Conservation (phyloP, 2,888 invertebrate species). For the Chamaedrilus cognettii region DNA sequence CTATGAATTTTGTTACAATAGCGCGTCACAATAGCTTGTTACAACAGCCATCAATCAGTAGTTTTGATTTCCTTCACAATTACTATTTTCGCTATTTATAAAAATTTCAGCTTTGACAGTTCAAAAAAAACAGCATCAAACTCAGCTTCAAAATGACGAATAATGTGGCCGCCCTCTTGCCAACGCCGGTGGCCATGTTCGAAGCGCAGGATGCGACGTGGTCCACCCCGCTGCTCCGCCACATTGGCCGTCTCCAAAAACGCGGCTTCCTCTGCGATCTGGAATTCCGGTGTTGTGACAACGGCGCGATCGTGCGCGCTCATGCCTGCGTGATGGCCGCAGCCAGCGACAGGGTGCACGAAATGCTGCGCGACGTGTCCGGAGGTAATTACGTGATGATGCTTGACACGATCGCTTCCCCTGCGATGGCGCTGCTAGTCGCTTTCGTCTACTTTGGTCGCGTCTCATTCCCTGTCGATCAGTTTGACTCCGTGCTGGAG, state of each 20-base stretch:
- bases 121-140: too few species aligned
- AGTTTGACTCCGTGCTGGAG: constrained; percentile 1
- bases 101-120: too few species aligned
- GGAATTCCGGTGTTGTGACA: constrained; percentile 2
- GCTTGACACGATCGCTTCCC: constrained; percentile 9
- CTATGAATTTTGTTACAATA: too few species aligned
- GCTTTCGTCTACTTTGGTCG: constrained; percentile 12
- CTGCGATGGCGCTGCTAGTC: not conserved
- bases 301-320: constrained; percentile 12
- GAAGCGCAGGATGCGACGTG: not conserved
- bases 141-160: too few species aligned
- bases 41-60: too few species aligned
- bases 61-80: too few species aligned
- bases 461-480: not conserved
- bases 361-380: not conserved
- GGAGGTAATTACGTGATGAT: not conserved
- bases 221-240: not conserved
- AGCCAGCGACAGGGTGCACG: constrained; percentile 10
- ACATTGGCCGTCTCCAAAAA: constrained; percentile 12
- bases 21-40: too few species aligned
- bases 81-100: too few species aligned
- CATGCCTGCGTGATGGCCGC: constrained; percentile 21
- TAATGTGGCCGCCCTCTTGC: too few species aligned
- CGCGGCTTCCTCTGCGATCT: constrained; percentile 19
- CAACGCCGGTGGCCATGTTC: too few species aligned